Evolutionary conservation across 2,113 vertebrate species (phyloP), one percentile per base, ranked within the genome.

Genomic region (Myotis davidii): DNA sequence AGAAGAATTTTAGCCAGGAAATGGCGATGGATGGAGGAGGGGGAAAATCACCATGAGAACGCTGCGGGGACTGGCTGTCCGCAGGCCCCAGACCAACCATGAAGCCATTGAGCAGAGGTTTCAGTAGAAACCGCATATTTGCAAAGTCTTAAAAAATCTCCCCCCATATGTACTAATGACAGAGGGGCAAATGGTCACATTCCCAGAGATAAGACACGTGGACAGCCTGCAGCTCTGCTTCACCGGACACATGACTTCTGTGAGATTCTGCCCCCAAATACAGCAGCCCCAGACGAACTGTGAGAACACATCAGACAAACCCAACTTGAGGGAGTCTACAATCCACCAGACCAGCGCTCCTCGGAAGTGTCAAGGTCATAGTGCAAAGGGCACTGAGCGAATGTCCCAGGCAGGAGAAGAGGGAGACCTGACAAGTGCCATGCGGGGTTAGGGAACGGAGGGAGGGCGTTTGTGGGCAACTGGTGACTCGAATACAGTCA

Each of bases 71-170:
- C 73, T 32, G 13, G 18, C 8, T 9, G 21, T 3, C 4, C 20
- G 0, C 1, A 11, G 1, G 2, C n/a, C n/a, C n/a, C n/a, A 1
- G 37, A 17, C 42, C 8, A 32, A 45, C 0, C 0, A 29, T 0
- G 9, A 37, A 3, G 14, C 45, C 21, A 3, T 0, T 1, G 77
- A 29, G 48, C 54, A 42, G 32, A 39, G 0, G 20, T 4, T 16
- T 27, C 8, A 4, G 8, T 48, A 42, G 76, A 74, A 7, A 20
- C 21, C 4, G 56, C 20, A 11, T 10, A 20, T 20, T 6, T 6
- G 25, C 50, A 32, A 13, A 9, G 39, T 5, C 64, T 52, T 29
- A 11, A 17, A 48, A 52, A 23, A 32, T 37, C 37, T 32, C 23
- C 32, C 17, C 21, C 25, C 12, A 39, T 11, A 8, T 16, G 9